Percentiles rank a stretch among this genome's conserved stretches.
These are phyloP conservation scores for Sarcophaga subvicina DNA, from an alignment of 2,888 invertebrate species.

Conservation along the genomic window DNA sequence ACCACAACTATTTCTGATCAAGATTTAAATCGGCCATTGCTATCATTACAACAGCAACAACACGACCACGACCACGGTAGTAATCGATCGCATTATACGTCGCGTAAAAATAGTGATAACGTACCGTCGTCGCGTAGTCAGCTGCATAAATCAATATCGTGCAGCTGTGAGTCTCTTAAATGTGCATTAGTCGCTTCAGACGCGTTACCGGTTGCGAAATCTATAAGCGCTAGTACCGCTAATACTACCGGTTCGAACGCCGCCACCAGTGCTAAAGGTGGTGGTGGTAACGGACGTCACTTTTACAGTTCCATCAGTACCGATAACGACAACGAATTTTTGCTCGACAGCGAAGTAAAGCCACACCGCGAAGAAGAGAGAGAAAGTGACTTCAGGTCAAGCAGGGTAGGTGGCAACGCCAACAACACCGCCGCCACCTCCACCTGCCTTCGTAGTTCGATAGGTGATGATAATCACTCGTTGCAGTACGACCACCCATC, in stretches of 20 bases:
- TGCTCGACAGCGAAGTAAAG: slow-evolving; percentile 57
- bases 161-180: slow-evolving; percentile 78
- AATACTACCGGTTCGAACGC: neutral
- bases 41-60: slow-evolving; percentile 70
- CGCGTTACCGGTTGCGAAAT: slow-evolving; percentile 56
- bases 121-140: slow-evolving; percentile 55
- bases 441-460: slow-evolving; percentile 62
- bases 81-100: slow-evolving; percentile 56
- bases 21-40: slow-evolving; percentile 53
- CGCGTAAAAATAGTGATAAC: slow-evolving; percentile 56
- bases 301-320: slow-evolving; percentile 38
- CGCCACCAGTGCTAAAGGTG: slow-evolving; percentile 60
- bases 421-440: slow-evolving; percentile 44
- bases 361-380: slow-evolving; percentile 39
- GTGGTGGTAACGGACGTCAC: slow-evolving; percentile 47
- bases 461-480: slow-evolving; percentile 76
- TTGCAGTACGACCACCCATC: slow-evolving; percentile 70
- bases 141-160: slow-evolving; percentile 77
- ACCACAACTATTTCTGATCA: slow-evolving; percentile 33
- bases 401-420: slow-evolving; percentile 65
- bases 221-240: neutral
- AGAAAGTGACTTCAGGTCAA: slow-evolving; percentile 27
- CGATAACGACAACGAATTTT: slow-evolving; percentile 65
- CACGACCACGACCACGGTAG: slow-evolving; percentile 28
- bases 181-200: slow-evolving; percentile 71